Percentiles rank a stretch among this genome's conserved stretches.
phyloP scores from a whole-genome alignment of 23 tunicate genomes.

The Trididemnum miniatum region DNA sequence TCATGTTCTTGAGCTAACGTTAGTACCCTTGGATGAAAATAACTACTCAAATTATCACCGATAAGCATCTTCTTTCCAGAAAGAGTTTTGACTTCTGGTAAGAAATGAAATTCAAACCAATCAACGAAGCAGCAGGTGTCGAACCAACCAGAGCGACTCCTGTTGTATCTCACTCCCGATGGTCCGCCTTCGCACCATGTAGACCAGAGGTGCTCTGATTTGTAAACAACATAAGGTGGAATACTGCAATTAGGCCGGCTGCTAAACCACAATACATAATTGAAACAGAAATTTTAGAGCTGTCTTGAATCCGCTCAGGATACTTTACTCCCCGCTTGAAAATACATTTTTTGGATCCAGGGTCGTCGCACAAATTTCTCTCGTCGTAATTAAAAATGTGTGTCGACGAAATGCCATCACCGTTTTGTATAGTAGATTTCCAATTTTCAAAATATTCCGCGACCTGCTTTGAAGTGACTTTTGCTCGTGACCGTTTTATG shows the following conservation, averaged over 20 bases:
- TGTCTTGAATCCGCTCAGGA: neutral
- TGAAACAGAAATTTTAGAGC: neutral
- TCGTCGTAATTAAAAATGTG: neutral
- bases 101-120: neutral
- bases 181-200: constrained; percentile 1
- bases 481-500: neutral
- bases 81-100: neutral
- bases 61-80: neutral
- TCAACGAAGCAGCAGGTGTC: neutral
- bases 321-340: neutral
- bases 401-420: neutral
- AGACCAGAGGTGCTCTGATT: neutral
- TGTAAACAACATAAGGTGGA: neutral
- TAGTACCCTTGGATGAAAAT: neutral
- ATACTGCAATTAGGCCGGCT: neutral
- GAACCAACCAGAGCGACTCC: neutral
- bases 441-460: neutral
- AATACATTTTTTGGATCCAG: neutral
- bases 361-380: neutral
- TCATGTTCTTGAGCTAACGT: neutral
- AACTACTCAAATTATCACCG: neutral
- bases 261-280: neutral
- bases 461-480: neutral
- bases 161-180: neutral
- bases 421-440: neutral